Base-by-base conservation (phyloP, 2,888 invertebrate genomes). In the Erpobdella octoculata region DNA sequence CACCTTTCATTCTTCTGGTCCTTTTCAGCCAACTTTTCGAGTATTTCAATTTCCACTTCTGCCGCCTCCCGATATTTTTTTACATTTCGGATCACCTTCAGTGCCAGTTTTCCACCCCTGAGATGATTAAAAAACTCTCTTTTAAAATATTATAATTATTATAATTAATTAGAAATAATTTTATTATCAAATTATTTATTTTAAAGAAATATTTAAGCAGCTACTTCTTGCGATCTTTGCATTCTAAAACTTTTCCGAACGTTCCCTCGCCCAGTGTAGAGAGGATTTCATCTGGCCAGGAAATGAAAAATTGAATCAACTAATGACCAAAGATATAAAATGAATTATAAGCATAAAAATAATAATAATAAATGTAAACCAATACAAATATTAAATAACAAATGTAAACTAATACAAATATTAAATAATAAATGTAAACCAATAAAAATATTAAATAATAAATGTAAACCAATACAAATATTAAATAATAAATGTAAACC, bases 61-160 rank as follows among this genome's bases (percentile, higher is more conserved):
- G 98, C 98, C 78, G 98, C 98, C 86, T 98, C 97, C 82, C 97
- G 88, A 85, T 98, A 98, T 86, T 98, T 98, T 84, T 94, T 94
- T 76, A 98, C 96, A 86, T 97, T 97, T 86, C 98, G 98, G 81
- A 98, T 98, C 78, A 98, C 94, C 86, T 98, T 98, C 84, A 98
- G 86, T 81, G 98, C 98, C 58, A 82, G 77, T 61, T 75, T 75
- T 28, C 77, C 77, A 59, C 74, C 76, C 71, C 77, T 78, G 71
- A 80, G 31, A 62, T 5, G 62, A 62, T 28, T 33, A 1, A 35
- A 62, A 31, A 28, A n/a, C 5, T 62, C n/a, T 2, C 5, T 31
- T 3, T 41, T n/a, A n/a, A 15, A 41, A 41, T 41, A n/a, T 41
- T 41, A n/a, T 41, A 41, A 41, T 41, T 41, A n/a, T n/a, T n/a